phyloP scores from a whole-genome alignment of 1,140 invertebrate genomes.

The Luehdorfia chinensis region DNA sequence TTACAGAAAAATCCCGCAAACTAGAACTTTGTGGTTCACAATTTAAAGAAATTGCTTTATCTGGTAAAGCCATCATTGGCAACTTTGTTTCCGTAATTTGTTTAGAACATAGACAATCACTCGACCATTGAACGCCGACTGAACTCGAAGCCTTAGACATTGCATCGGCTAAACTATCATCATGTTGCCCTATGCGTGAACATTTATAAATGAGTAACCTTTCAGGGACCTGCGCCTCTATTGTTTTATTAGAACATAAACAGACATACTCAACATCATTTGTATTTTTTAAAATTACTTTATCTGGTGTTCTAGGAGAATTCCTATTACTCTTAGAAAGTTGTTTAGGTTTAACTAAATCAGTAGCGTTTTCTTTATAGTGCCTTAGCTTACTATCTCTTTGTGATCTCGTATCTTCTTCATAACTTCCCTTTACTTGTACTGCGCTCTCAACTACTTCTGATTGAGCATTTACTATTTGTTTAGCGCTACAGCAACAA shows the following conservation, averaged over 20 bases:
- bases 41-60: slow-evolving; percentile 13
- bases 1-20: slow-evolving; percentile 20
- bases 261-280: slow-evolving; percentile 59
- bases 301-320: slow-evolving; percentile 20
- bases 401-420: too few relatives aligned
- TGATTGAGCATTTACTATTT: too few relatives aligned
- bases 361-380: slow-evolving; percentile 12
- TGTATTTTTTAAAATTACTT: slow-evolving; percentile 25
- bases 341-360: slow-evolving; percentile 15
- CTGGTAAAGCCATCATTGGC: background rate
- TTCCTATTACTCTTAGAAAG: slow-evolving; percentile 21
- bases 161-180: slow-evolving; percentile 25
- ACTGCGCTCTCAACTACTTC: too few relatives aligned
- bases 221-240: slow-evolving; percentile 33
- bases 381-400: too few relatives aligned
- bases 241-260: slow-evolving; percentile 39
- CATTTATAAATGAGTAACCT: slow-evolving; percentile 61
- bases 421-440: too few relatives aligned
- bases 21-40: slow-evolving; percentile 21
- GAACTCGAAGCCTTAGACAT: slow-evolving; percentile 25
- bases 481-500: too few relatives aligned
- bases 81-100: slow-evolving; percentile 1
- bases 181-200: slow-evolving; percentile 38
- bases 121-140: slow-evolving; percentile 18
- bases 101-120: slow-evolving; percentile 16